Base-by-base conservation (phyloP, 2,888 invertebrate genomes). In the Myathropa florea region DNA sequence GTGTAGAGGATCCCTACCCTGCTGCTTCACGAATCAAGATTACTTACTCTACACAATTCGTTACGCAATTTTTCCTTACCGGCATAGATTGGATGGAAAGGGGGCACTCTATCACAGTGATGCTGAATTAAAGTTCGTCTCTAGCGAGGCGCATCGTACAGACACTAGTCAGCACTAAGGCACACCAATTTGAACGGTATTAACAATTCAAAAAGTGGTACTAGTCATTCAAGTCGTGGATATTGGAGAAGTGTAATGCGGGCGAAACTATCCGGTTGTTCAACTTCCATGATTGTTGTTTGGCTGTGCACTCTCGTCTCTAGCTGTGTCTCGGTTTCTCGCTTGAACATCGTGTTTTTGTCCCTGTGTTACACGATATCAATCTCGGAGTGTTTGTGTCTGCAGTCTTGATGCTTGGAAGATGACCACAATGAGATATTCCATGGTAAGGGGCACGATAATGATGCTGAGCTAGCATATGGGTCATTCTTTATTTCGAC, bases 361-460 rank as follows among this genome's bases (percentile, higher is more conserved):
- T 70, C 46, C 30, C 30, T 75, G 23, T 53, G 60, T 75, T 86
- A 82, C 72, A 33, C 70, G 82, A 78, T 70, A 70, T 78, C 64
- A 60, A 75, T 73, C 73, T 78, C 64, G 30, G 78, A 65, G 30
- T 67, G 64, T 71, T 60, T 60, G 30, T 65, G 82, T 70, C 59
- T 78, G 78, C 68, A 39, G 72, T 77, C 77, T 73, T 85, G 82
- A 73, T 85, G 82, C 85, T 82, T 78, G 68, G 53, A 78, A 77
- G 85, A 85, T 85, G 85, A 85, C 85, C 85, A 85, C 77, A 73
- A 64, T 77, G 73, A 82, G 77, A 85, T 85, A 77, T 78, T 68
- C 61, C 81, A 77, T 61, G 72, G 76, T 53, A 77, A 81, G 26
- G 73, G 73, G 73, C 82, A 82, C 78, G 73, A 86, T 71, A 67